Evolutionary conservation across 2,113 vertebrate species (phyloP).

Genomic region (Carassius carassius): DNA sequence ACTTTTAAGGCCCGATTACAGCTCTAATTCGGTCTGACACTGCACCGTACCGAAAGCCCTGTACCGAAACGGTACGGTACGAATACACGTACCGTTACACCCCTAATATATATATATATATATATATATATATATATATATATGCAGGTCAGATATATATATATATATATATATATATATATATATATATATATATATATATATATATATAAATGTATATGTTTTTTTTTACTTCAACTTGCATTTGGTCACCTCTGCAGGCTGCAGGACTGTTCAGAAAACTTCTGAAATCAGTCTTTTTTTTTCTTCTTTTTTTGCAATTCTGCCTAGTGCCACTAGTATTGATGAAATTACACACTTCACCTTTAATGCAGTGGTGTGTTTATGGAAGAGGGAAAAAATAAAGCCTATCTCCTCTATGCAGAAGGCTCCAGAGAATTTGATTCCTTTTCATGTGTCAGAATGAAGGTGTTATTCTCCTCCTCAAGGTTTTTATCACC

Average conservation of each 20-base stretch:
- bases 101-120: too few species aligned
- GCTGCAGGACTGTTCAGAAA: not conserved
- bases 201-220: too few species aligned
- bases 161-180: too few species aligned
- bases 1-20: too few species aligned
- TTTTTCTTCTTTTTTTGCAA: not conserved
- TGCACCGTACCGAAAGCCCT: too few species aligned
- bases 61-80: too few species aligned
- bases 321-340: not conserved
- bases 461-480: conserved; percentile 85
- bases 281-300: not conserved
- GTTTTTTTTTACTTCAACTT: not conserved
- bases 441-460: conserved; percentile 86
- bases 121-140: too few species aligned
- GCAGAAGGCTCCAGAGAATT: conserved; percentile 86
- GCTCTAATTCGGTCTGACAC: too few species aligned
- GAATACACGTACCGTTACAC: too few species aligned
- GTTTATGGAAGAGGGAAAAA: conserved; percentile 74
- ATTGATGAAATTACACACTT: not conserved
- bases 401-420: conserved; percentile 82
- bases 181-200: too few species aligned
- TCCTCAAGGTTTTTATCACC: conserved; percentile 83
- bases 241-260: not conserved
- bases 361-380: conserved; percentile 76
- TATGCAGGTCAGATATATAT: too few species aligned